Base-by-base conservation (phyloP, 1,140 invertebrate genomes). In the Pomacea maculata region DNA sequence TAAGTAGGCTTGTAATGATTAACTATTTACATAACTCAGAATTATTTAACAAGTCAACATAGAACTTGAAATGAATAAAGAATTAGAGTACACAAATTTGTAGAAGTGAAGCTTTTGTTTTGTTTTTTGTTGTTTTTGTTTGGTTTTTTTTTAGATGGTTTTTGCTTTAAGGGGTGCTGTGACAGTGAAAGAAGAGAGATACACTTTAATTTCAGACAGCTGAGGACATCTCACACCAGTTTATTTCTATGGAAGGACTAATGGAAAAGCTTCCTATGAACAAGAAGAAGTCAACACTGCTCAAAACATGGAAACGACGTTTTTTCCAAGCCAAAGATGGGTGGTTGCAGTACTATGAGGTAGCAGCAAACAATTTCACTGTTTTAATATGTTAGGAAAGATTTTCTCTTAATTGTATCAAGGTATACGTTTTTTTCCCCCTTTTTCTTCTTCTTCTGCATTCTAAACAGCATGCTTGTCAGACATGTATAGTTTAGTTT, bases 271-370 rank as follows among this genome's bases (percentile, higher is more conserved):
- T 93, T 64, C 93, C 93, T 0, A 91, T 92, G 80, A 92, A 92
- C 52, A 91, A 92, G 83, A 92, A 92, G 79, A 93, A 93, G 83
- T 90, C 92, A 1, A 94, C 93, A 1, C 91, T 93, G 75, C 92
- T 93, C 88, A 94, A 94, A 84, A 93, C 93, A 54, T 94, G 93
- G 93, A 93, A 93, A 85, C 88, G 91, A 79, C 88, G 92, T 77
- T 94, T 92, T 86, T 93, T 93, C 86, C 87, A 90, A 82, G 89
- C 92, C 10, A 88, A 90, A 78, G 90, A 93, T 87, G 93, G 93
- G 25, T 91, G 91, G 87, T 85, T 94, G 1, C 91, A 90, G 85
- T 93, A 91, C 84, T 93, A 92, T 87, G 92, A 93, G 89, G 93
- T 93, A 85, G 34, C 29, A 25, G 25, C 25, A 25, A 25, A 25